Percentiles rank a stretch among this genome's conserved stretches.
Conservation (phyloP, 2,888 invertebrate genomes). For the Drosophila dives region DNA sequence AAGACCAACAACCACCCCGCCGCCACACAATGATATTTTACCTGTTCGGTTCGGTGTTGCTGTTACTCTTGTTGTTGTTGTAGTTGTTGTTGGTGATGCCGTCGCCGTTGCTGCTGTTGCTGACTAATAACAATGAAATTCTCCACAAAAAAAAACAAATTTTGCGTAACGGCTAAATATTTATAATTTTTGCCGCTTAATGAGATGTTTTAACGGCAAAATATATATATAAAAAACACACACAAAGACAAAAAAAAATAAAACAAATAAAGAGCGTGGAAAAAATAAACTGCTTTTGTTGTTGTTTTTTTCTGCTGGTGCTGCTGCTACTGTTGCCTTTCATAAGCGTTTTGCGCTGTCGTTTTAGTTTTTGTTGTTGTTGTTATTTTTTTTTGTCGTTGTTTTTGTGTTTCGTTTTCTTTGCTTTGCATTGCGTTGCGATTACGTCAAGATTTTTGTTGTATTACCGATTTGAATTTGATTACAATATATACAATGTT, state of each 20-base stretch:
- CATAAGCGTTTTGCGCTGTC: slow-evolving; percentile 33
- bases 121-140: slow-evolving; percentile 75
- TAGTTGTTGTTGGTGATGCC: slow-evolving; percentile 3
- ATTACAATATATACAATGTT: slow-evolving; percentile 60
- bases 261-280: slow-evolving; percentile 27
- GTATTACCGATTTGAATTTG: slow-evolving; percentile 66
- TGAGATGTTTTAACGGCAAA: slow-evolving; percentile 60
- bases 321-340: slow-evolving; percentile 23
- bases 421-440: slow-evolving; percentile 64
- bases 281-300: slow-evolving; percentile 57
- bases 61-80: background rate
- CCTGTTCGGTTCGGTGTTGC: slow-evolving; percentile 25
- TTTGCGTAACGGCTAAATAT: slow-evolving; percentile 63
- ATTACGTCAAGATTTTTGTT: slow-evolving; percentile 75
- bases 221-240: slow-evolving; percentile 40
- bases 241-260: slow-evolving; percentile 25
- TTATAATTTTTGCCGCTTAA: slow-evolving; percentile 58
- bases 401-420: slow-evolving; percentile 38
- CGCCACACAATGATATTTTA: slow-evolving; percentile 59
- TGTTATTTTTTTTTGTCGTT: slow-evolving; percentile 8
- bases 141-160: slow-evolving; percentile 33
- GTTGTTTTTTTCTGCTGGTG: slow-evolving; percentile 38
- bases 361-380: slow-evolving; percentile 33
- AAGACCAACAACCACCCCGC: slow-evolving; percentile 1
- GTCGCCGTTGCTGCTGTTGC: slow-evolving; percentile 32